Percentiles rank a stretch among this genome's conserved stretches.
phyloP scores from a whole-genome alignment of 1,140 invertebrate genomes.

The Drosophila miranda region DNA sequence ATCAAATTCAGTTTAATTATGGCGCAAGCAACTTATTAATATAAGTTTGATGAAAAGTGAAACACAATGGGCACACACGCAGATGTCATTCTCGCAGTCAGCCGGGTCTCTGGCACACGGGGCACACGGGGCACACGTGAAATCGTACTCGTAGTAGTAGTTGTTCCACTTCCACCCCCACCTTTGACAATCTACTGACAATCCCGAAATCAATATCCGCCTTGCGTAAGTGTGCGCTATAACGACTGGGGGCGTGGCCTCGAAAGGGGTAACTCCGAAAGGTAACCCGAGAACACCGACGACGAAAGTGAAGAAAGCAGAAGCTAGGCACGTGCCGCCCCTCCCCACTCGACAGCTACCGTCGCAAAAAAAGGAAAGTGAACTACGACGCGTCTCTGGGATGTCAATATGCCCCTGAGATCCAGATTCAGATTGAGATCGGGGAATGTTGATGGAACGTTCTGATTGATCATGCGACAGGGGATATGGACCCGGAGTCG shows the following conservation, averaged over 20 bases:
- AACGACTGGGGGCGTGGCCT: slow-evolving; percentile 66
- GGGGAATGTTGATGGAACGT: slow-evolving; percentile 38
- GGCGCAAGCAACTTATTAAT: slow-evolving; percentile 70
- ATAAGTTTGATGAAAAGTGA: slow-evolving; percentile 79
- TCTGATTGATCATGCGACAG: slow-evolving; percentile 75
- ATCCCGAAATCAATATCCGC: slow-evolving; percentile 72
- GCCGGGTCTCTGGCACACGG: no score
- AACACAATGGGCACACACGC: slow-evolving; percentile 59
- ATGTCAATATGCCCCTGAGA: slow-evolving; percentile 17
- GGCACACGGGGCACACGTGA: no score
- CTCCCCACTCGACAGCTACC: slow-evolving; percentile 13
- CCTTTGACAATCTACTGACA: neutral
- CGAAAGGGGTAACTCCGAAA: slow-evolving; percentile 12
- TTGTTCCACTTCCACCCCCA: no score
- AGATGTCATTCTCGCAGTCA: slow-evolving; percentile 50
- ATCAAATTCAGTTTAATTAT: slow-evolving; percentile 78
- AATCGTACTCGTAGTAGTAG: no score
- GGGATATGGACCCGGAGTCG: slow-evolving; percentile 29
- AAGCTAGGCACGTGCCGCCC: slow-evolving; percentile 70
- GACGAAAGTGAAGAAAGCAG: slow-evolving; percentile 71
- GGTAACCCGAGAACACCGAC: slow-evolving; percentile 58
- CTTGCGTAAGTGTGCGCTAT: slow-evolving; percentile 65
- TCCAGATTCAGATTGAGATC: slow-evolving; percentile 34
- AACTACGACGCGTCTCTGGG: slow-evolving; percentile 36
- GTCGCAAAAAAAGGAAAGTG: slow-evolving; percentile 54